Base-by-base conservation (phyloP, 2,797 vertebrate genomes). In the Denticeps clupeoides region DNA sequence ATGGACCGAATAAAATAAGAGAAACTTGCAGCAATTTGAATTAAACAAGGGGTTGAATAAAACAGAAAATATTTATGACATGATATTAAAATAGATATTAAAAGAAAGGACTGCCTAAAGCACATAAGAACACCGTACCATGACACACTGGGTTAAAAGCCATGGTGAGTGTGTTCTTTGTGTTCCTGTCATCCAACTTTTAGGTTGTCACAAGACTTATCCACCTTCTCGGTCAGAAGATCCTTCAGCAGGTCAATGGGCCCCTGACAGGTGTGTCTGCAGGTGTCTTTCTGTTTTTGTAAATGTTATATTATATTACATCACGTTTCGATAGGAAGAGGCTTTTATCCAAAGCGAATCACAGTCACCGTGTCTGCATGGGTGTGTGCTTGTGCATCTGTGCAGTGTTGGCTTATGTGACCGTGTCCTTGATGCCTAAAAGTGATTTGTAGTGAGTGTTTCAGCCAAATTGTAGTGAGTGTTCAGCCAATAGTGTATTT, bases 181-280 rank as follows among this genome's bases (percentile, higher is more conserved):
- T 55, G 8, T 41, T 3, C 35, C 13, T 49, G 23, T 29, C 7
- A 42, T 55, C 40, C 48, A 18, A 38, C 1, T 62, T 26, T 27
- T 67, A 97, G 93, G 92, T 96, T 51, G 94, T 98, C 72, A 97
- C 94, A 10, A 75, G 88, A 46, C 72, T 98, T 52, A 98, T 96
- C 64, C 93, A 92, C 57, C 76, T 98, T 52, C 75, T 96, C 11
- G 91, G 93, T 0, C 86, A 94, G 81, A 96, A 94, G 79, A 95
- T 97, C 46, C 86, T 97, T 25, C 91, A 92, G 71, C 93, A 94
- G 71, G 90, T 89, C 63, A 83, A 84, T 15, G 81, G 83, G 44
- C 82, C 85, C 49, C 64, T 86, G 31, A 73, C 80, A 82, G 72
- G 84, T 86, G 12, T 49, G 71, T 71, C 40, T 16, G 4, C 47